phyloP scores from a whole-genome alignment of 2,888 invertebrate genomes.

The Hesperia comma region DNA sequence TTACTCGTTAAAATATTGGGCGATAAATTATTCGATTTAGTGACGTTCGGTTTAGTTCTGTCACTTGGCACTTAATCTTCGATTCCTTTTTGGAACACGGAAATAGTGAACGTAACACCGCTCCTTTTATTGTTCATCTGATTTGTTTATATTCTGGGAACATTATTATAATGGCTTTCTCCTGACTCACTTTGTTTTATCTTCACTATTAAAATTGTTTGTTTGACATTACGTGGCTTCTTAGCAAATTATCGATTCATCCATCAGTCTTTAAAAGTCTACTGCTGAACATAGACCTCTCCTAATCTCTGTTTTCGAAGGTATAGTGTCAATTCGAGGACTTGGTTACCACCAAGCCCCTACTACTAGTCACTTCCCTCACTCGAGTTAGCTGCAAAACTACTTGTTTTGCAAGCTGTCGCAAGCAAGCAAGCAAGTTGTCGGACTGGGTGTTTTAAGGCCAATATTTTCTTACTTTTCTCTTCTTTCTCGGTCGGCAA shows the following conservation, averaged over 20 bases:
- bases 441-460: no score
- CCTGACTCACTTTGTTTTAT: slow-evolving; percentile 14
- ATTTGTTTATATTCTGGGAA: slow-evolving; percentile 36
- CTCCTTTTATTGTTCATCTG: slow-evolving; percentile 37
- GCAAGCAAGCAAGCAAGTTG: no score
- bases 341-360: no score
- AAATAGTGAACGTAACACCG: slow-evolving; percentile 34
- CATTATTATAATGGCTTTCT: slow-evolving; percentile 30
- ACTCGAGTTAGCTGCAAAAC: no score
- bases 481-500: no score
- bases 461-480: no score
- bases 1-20: slow-evolving; percentile 43
- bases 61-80: slow-evolving; percentile 39
- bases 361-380: no score
- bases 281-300: no score
- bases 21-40: slow-evolving; percentile 43
- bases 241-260: slow-evolving; percentile 4
- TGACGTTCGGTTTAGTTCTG: slow-evolving; percentile 43
- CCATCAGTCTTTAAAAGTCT: no score
- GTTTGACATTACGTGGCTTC: not conserved
- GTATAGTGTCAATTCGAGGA: no score
- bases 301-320: no score
- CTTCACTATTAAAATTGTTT: slow-evolving; percentile 9
- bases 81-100: slow-evolving; percentile 34
- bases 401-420: no score